A percentile compares a stretch with the other conserved stretches of the same genome.
Evolutionary conservation across 2,113 vertebrate species (phyloP).

Genomic region (Phainopepla nitens): DNA sequence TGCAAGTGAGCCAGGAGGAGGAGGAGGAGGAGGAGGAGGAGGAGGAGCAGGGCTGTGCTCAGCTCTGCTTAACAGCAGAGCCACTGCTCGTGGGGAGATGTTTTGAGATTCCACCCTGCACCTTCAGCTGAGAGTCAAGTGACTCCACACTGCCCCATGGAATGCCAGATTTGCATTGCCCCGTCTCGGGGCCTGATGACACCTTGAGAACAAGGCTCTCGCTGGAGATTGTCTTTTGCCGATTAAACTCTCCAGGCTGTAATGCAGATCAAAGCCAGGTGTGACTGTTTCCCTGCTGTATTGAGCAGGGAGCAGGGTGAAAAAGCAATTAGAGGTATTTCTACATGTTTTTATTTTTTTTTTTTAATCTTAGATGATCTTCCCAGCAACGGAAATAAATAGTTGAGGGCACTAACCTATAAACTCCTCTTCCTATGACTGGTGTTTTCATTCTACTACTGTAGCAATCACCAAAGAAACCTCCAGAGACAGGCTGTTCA

Average conservation of each 20-base stretch:
- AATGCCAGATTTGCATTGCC: neutral
- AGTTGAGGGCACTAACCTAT: neutral
- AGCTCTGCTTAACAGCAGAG: neutral
- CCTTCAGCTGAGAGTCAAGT: neutral
- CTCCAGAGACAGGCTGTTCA: neutral
- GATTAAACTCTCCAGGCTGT: conserved; percentile 52
- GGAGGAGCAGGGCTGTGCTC: neutral
- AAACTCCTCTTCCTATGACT: neutral
- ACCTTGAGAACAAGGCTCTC: conserved; percentile 12
- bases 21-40: neutral
- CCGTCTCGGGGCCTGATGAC: neutral
- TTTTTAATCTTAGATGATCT: neutral
- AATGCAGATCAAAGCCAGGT: conserved; percentile 34
- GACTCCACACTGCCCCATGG: neutral
- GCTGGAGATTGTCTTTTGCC: conserved; percentile 49
- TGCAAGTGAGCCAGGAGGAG: neutral
- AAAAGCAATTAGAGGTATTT: conserved; percentile 40
- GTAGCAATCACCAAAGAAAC: neutral
- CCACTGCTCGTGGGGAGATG: neutral
- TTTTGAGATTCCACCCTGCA: neutral
- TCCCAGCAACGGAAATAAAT: neutral
- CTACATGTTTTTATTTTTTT: neutral
- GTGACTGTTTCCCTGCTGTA: conserved; percentile 26
- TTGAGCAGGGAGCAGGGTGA: conserved; percentile 1
- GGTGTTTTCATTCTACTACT: neutral